Evolutionary conservation across 2,888 invertebrate species (phyloP).

Genomic region (Hedya salicella): DNA sequence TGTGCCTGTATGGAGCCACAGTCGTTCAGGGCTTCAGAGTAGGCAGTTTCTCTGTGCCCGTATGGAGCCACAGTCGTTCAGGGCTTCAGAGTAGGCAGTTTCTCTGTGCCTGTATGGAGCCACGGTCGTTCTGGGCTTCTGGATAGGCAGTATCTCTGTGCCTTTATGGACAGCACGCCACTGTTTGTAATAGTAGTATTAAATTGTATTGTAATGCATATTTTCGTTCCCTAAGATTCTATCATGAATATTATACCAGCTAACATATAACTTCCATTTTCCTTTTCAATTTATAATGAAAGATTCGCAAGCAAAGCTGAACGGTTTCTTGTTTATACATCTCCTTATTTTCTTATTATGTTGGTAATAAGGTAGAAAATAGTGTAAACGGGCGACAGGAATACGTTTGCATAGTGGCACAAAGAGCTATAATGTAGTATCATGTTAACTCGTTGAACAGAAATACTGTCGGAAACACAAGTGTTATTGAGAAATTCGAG

Average conservation of each 20-base stretch:
- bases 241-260: neutral
- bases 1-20: too few species aligned
- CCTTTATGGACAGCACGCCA: too few species aligned
- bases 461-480: slow-evolving; percentile 17
- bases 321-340: neutral
- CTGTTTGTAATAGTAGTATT: too few species aligned
- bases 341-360: neutral
- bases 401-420: slow-evolving; percentile 17
- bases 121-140: too few species aligned
- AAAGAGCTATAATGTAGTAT: slow-evolving; percentile 39
- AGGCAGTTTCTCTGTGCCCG: too few species aligned
- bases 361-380: slow-evolving; percentile 3
- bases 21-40: too few species aligned
- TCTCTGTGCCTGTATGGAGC: too few species aligned
- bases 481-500: neutral
- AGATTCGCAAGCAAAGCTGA: slow-evolving; percentile 16
- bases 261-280: neutral
- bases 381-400: neutral
- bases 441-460: slow-evolving; percentile 36
- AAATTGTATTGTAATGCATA: too few species aligned
- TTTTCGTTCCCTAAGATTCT: too few species aligned
- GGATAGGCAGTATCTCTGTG: too few species aligned
- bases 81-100: too few species aligned
- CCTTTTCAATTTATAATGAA: slow-evolving; percentile 22
- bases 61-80: too few species aligned